Conservation (phyloP, 2,113 vertebrate genomes). For the Varanus komodoensis region DNA sequence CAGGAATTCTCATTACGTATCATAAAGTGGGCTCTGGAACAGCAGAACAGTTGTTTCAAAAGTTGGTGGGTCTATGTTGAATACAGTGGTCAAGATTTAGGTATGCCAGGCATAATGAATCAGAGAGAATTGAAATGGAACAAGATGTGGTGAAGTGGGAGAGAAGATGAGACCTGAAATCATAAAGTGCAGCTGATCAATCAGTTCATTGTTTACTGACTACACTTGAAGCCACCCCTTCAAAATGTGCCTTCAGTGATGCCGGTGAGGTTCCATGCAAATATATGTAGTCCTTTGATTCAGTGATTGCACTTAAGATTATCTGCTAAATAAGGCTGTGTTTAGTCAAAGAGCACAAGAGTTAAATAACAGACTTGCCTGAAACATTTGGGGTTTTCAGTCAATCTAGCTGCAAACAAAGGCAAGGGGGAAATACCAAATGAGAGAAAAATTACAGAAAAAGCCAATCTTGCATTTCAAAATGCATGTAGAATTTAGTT, state of each 20-base stretch:
- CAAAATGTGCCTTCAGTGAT: neutral
- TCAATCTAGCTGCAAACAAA: neutral
- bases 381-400: neutral
- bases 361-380: neutral
- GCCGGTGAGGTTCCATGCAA: neutral
- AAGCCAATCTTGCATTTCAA: conserved; percentile 11
- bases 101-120: neutral
- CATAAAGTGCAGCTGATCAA: conserved; percentile 1
- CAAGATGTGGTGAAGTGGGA: neutral
- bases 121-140: neutral
- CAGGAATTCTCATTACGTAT: conserved; percentile 20
- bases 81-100: neutral
- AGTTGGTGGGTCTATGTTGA: neutral
- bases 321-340: neutral
- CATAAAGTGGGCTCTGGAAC: conserved; percentile 17
- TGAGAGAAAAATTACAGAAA: neutral
- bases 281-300: conserved; percentile 1
- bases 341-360: neutral
- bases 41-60: conserved; percentile 32
- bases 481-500: neutral
- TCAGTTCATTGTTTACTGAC: neutral
- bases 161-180: neutral
- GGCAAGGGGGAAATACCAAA: neutral
- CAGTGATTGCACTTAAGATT: neutral
- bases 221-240: neutral